Evolutionary conservation across 2,797 vertebrate genomes (phyloP), one percentile per base, ranked within the genome.

Genomic region (Malurus splendens): DNA sequence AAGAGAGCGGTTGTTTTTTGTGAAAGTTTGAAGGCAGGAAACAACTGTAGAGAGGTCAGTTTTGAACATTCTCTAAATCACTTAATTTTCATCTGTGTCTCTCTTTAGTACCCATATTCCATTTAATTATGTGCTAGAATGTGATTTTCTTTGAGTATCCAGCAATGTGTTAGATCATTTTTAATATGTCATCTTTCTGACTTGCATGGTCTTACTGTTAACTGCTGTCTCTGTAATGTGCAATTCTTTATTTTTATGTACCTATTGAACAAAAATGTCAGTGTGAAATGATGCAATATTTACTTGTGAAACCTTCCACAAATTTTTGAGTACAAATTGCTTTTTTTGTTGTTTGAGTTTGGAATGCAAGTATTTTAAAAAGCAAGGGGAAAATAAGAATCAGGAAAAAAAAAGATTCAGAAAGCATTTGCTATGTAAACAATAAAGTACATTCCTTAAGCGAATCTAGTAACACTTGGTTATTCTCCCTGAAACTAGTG

Each of bases 161-260:
- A 92, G 81, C 89, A 86, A 67, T 85, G 71, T 47, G 60, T 87
- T 85, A 95, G 89, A 95, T 94, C 86, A 82, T 88, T 90, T 90
- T 95, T 81, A 95, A 92, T 86, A 85, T 82, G 30, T 87, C 86
- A 73, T 94, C 77, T 90, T 88, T 61, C 80, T 89, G 77, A 50
- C 74, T 86, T 87, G 57, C 27, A 36, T 22, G 22, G 55, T 86
- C 77, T 95, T 93, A 89, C 66, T 79, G 78, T 94, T 94, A 92
- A 70, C 62, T 87, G 77, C 51, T 71, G 39, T 47, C 32, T 96
- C 90, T 94, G 42, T 74, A 74, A 80, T 41, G 28, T 33, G 78
- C 59, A 81, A 22, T 88, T 88, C 75, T 92, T 89, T 93, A 74
- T 93, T 93, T 92, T 94, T 77, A 92, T 62, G 57, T 62, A 66